phyloP scores from a whole-genome alignment of 2,113 vertebrate species.

The Melanerpes aurifrons region DNA sequence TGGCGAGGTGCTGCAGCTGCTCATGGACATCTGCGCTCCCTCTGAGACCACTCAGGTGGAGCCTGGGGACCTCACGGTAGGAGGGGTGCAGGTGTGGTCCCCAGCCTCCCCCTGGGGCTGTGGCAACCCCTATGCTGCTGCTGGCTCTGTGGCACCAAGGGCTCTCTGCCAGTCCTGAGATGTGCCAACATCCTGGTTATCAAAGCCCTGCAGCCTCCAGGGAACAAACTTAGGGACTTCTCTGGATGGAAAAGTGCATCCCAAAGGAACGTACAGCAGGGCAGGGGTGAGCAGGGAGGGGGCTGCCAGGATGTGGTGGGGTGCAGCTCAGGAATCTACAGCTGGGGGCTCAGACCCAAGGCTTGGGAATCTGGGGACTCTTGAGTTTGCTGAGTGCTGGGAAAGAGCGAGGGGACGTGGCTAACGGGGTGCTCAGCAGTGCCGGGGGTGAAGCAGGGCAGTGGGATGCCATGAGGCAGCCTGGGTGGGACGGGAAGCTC shows the following conservation, averaged over 20 bases:
- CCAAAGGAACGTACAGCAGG: fast-evolving
- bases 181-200: fast-evolving
- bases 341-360: not conserved
- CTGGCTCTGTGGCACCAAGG: fast-evolving
- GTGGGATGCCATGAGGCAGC: not conserved
- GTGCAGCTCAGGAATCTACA: fast-evolving
- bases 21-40: not conserved
- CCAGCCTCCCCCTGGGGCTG: not conserved
- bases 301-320: not conserved
- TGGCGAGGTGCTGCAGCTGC: fast-evolving
- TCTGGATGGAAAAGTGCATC: not conserved
- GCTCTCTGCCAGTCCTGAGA: not conserved
- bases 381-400: not conserved
- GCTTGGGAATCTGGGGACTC: not conserved
- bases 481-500: not conserved
- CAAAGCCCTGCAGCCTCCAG: not conserved
- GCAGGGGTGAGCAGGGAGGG: fast-evolving
- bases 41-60: not conserved
- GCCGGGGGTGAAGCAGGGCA: not conserved
- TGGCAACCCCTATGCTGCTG: not conserved
- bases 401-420: not conserved
- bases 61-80: fast-evolving
- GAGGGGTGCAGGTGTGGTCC: not conserved
- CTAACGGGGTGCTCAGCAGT: fast-evolving
- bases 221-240: not conserved